Percentiles rank a stretch among this genome's conserved stretches.
phyloP scores from a whole-genome alignment of 1,140 invertebrate species.

The Hestina assimilis region DNA sequence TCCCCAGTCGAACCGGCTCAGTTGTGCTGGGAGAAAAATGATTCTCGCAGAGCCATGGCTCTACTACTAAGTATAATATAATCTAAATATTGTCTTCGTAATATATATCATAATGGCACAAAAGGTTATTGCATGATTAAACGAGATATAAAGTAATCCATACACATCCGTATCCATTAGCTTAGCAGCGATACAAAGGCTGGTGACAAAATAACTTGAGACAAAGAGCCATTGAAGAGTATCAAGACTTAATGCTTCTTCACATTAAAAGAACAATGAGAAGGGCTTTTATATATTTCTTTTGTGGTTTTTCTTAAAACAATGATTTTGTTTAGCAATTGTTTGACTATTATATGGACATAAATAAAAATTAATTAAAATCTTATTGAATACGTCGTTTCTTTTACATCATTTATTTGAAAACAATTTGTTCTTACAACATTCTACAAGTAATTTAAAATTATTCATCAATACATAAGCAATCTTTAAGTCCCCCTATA shows the following conservation, averaged over 20 bases:
- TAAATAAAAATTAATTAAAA: no score
- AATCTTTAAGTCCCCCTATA: no score
- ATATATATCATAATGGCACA: not conserved
- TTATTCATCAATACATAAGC: no score
- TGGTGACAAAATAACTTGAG: conserved; percentile 11
- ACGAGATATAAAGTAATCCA: not conserved
- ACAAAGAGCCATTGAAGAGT: conserved; percentile 9
- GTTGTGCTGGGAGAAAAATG: no score
- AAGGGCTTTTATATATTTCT: conserved; percentile 12
- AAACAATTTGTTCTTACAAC: no score
- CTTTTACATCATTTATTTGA: no score
- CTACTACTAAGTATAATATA: not conserved
- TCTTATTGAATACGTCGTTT: no score
- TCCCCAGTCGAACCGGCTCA: no score
- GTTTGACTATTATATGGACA: no score
- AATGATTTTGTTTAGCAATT: conserved; percentile 1
- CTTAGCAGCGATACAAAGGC: conserved; percentile 9
- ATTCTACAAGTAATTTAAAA: no score
- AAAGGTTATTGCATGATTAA: not conserved
- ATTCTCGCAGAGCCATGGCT: no score
- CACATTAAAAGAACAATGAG: conserved; percentile 15
- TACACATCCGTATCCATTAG: conserved; percentile 10
- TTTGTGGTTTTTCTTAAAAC: conserved; percentile 4
- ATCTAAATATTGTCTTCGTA: not conserved
- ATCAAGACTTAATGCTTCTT: conserved; percentile 12